These are phyloP conservation scores for Aphaenogaster floridana DNA, from an alignment of 1,140 invertebrate genomes.

Conservation along the genomic window DNA sequence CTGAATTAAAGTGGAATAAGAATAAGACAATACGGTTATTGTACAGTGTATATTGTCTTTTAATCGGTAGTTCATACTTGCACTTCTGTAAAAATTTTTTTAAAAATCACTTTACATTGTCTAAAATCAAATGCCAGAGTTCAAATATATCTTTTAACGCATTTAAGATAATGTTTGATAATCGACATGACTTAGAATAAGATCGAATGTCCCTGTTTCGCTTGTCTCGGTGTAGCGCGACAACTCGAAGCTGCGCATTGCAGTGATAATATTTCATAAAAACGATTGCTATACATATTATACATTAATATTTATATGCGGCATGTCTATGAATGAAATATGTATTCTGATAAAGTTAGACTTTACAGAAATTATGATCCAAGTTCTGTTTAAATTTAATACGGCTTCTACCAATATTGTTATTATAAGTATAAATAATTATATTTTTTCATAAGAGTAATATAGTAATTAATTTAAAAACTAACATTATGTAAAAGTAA, in stretches of 20 bases:
- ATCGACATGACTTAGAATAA: not conserved
- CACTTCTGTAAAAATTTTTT: too few species aligned
- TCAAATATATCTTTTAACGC: not conserved
- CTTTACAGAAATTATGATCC: not conserved
- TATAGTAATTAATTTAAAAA: not conserved
- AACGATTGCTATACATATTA: not conserved
- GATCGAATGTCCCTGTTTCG: not conserved
- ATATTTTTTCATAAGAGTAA: not conserved
- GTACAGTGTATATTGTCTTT: not conserved
- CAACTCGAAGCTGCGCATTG: not conserved
- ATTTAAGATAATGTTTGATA: not conserved
- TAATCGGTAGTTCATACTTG: not conserved
- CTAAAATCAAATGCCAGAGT: not conserved
- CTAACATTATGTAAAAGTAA: not conserved
- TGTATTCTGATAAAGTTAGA: not conserved
- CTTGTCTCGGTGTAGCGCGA: not conserved
- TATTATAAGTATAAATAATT: not conserved
- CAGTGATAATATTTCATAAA: conserved; percentile 26
- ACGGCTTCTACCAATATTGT: not conserved
- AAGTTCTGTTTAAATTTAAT: conserved; percentile 6
- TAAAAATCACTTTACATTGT: not conserved
- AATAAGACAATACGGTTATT: not conserved
- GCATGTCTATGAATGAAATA: not conserved
- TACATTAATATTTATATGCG: not conserved
- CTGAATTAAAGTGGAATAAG: conserved; percentile 9